Evolutionary conservation across 2,888 invertebrate genomes (phyloP).

Genomic region (Diplolepis rosae): DNA sequence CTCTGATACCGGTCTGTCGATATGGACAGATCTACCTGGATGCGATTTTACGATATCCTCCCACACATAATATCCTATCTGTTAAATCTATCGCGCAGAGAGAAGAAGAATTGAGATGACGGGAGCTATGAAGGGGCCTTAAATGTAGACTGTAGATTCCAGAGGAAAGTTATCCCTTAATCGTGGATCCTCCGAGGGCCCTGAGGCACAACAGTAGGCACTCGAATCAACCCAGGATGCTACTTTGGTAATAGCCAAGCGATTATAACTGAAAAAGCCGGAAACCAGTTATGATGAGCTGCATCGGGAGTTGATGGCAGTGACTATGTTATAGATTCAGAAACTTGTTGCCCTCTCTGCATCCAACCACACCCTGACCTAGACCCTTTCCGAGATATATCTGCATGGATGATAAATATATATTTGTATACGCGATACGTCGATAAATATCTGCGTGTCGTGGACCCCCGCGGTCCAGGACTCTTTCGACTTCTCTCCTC

Average conservation of each 20-base stretch:
- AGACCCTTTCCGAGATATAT: conserved; percentile 42
- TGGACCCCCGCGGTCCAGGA: conserved; percentile 54
- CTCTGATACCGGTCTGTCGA: background rate
- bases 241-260: conserved; percentile 67
- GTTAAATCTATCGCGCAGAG: background rate
- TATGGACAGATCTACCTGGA: conserved; percentile 12
- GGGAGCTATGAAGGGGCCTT: background rate
- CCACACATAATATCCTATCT: background rate
- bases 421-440: conserved; percentile 30
- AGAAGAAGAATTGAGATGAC: background rate
- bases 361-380: conserved; percentile 43
- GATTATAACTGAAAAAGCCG: conserved; percentile 73
- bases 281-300: conserved; percentile 70
- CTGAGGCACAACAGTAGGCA: conserved; percentile 68
- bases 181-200: conserved; percentile 59
- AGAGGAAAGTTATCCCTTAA: conserved; percentile 61
- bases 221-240: conserved; percentile 64
- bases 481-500: conserved; percentile 15
- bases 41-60: conserved; percentile 1
- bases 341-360: conserved; percentile 40
- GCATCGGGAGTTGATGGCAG: conserved; percentile 61
- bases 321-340: conserved; percentile 41
- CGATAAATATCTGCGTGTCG: conserved; percentile 56
- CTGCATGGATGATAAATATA: conserved; percentile 38
- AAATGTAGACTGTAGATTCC: conserved; percentile 48